phyloP scores from a whole-genome alignment of 2,797 vertebrate genomes.

The Tangara arthus region DNA sequence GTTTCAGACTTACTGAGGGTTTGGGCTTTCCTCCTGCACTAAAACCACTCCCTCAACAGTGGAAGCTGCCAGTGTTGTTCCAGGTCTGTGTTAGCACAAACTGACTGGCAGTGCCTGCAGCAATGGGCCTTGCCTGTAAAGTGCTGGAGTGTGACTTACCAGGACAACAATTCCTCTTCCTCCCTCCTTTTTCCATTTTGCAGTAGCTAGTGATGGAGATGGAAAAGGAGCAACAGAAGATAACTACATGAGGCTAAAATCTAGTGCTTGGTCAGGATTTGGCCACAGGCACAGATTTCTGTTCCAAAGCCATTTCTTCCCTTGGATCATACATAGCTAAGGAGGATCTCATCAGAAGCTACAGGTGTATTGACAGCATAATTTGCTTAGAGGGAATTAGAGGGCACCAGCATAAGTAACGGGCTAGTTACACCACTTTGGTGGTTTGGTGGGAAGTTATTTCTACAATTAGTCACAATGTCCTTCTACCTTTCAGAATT shows the following conservation, averaged over 20 bases:
- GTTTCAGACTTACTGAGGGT: not conserved
- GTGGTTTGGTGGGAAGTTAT: not conserved
- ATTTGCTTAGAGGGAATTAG: not conserved
- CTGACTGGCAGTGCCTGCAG: not conserved
- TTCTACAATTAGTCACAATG: not conserved
- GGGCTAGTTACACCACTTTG: not conserved
- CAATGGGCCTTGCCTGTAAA: rapidly evolving
- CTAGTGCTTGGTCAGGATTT: not conserved
- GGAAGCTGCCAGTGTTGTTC: not conserved
- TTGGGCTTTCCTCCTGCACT: not conserved
- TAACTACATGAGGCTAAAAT: not conserved
- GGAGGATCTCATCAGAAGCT: not conserved
- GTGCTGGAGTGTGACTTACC: not conserved
- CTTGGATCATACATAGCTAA: not conserved
- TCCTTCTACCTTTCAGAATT: not conserved
- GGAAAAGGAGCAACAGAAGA: not conserved
- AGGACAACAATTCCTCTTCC: not conserved
- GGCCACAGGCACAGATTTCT: not conserved
- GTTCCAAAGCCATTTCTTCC: not conserved
- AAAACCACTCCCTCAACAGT: rapidly evolving
- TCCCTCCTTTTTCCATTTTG: not conserved
- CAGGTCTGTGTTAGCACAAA: not conserved
- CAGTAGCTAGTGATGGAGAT: not conserved
- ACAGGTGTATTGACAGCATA: not conserved
- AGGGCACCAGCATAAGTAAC: not conserved